Evolutionary conservation across 2,797 vertebrate species (phyloP).

Genomic region (Acropternis orthonyx): DNA sequence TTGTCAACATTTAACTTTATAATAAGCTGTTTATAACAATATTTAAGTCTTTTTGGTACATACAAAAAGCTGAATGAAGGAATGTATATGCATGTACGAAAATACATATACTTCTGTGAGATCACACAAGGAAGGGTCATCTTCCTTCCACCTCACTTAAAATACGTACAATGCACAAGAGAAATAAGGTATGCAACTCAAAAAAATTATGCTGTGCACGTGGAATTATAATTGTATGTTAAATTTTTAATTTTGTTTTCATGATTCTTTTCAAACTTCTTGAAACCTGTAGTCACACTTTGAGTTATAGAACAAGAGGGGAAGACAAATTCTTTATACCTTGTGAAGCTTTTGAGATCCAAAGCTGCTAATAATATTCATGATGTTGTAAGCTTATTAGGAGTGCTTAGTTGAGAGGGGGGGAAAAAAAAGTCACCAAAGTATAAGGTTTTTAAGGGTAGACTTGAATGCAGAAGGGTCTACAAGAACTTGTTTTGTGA

Average conservation of each 20-base stretch:
- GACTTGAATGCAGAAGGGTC: neutral
- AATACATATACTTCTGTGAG: neutral
- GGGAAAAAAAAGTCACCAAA: neutral
- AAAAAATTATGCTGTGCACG: neutral
- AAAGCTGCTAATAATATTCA: neutral
- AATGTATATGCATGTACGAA: neutral
- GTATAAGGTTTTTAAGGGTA: neutral
- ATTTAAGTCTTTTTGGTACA: neutral
- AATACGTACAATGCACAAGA: neutral
- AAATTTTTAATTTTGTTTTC: neutral
- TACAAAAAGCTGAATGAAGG: neutral
- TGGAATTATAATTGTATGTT: neutral
- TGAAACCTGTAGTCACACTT: neutral
- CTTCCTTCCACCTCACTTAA: neutral
- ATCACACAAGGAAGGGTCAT: neutral
- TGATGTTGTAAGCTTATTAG: neutral
- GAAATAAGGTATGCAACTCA: neutral
- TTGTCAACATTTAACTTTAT: neutral
- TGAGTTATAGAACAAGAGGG: neutral
- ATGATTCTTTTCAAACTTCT: rapidly evolving
- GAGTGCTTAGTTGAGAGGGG: neutral
- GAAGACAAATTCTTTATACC: neutral
- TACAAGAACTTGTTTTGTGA: neutral
- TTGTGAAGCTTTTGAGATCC: neutral
- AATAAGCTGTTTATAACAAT: neutral